phyloP scores from a whole-genome alignment of 2,888 invertebrate species.

The Macrophya annulata region DNA sequence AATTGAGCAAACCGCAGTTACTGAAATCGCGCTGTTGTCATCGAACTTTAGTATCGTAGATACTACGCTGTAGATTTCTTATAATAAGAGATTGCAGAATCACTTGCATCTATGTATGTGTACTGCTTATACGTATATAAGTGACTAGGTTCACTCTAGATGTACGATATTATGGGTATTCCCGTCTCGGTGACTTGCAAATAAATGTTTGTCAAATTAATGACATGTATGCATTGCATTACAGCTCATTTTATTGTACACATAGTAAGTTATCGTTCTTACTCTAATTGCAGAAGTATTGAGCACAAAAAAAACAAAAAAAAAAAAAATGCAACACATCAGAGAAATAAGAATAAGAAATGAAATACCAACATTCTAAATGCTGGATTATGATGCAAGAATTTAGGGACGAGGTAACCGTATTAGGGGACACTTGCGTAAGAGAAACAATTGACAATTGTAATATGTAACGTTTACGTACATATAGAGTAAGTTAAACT shows the following conservation, averaged over 20 bases:
- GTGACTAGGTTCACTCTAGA: not conserved
- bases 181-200: conserved; percentile 50
- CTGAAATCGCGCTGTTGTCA: conserved; percentile 47
- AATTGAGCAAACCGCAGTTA: conserved; percentile 29
- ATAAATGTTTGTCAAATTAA: conserved; percentile 48
- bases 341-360: not conserved
- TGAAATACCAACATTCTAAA: not conserved
- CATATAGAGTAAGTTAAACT: conserved; percentile 23
- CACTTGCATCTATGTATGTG: not conserved
- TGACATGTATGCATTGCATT: not conserved
- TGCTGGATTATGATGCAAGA: not conserved
- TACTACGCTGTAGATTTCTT: conserved; percentile 19
- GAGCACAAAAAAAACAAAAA: conserved; percentile 8
- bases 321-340: not conserved
- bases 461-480: not conserved
- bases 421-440: conserved; percentile 3
- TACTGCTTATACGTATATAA: not conserved
- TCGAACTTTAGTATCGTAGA: conserved; percentile 28
- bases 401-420: conserved; percentile 12
- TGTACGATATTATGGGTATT: not conserved
- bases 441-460: conserved; percentile 31
- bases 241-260: conserved; percentile 16
- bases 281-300: not conserved
- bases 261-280: not conserved
- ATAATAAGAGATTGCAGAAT: conserved; percentile 49